Conservation (phyloP, 2,797 vertebrate species). For the Lacerta viridis region DNA sequence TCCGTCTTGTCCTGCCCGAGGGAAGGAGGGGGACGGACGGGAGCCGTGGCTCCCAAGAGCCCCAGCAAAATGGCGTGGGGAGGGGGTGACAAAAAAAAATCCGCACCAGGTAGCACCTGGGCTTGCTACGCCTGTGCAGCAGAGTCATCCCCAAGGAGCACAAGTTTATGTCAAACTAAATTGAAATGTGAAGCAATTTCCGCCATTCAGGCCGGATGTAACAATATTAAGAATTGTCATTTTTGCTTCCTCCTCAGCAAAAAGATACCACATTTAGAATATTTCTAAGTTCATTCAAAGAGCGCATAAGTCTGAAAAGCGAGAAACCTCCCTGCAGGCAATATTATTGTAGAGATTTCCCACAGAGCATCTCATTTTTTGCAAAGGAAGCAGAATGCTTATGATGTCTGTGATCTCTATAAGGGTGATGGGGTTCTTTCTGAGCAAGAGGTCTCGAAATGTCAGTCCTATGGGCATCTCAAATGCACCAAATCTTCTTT, state of each 20-base stretch:
- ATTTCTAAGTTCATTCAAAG: slow-evolving; percentile 23
- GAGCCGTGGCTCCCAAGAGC: no score
- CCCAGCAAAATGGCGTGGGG: no score
- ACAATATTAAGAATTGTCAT: slow-evolving; percentile 8
- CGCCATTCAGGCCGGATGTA: not conserved
- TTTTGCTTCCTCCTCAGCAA: slow-evolving; percentile 22
- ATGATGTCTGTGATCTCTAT: slow-evolving; percentile 19
- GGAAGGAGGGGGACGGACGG: no score
- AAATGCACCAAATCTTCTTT: slow-evolving; percentile 36
- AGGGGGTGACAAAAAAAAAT: no score
- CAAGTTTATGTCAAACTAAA: not conserved
- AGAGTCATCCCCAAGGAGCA: not conserved
- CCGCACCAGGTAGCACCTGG: no score
- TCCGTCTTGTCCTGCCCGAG: no score
- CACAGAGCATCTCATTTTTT: slow-evolving; percentile 26
- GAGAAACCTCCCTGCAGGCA: slow-evolving; percentile 46
- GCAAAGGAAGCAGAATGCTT: slow-evolving; percentile 20
- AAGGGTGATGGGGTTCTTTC: not conserved
- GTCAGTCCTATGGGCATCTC: slow-evolving; percentile 5
- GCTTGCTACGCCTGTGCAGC: no score
- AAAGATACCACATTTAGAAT: slow-evolving; percentile 19
- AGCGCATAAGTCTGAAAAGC: slow-evolving; percentile 25
- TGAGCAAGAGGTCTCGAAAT: slow-evolving; percentile 21
- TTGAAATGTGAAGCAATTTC: slow-evolving; percentile 10
- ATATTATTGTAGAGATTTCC: slow-evolving; percentile 30